Conservation (phyloP, 2,113 vertebrate genomes). For the Phasianus colchicus region DNA sequence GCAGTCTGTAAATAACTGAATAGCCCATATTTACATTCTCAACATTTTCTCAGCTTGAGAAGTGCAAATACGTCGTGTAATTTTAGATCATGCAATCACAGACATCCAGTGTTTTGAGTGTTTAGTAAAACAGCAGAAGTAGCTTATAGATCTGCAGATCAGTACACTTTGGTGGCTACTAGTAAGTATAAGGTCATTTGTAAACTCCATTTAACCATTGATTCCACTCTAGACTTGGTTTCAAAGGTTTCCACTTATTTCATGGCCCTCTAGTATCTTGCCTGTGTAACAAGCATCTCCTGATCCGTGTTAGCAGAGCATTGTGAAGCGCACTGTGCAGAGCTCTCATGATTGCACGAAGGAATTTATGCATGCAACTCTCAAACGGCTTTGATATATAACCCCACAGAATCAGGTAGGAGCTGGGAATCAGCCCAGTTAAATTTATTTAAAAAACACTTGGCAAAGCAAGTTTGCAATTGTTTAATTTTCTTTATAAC, state of each 20-base stretch:
- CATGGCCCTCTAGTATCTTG: not conserved
- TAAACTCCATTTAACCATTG: not conserved
- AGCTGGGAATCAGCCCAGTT: slow-evolving; percentile 11
- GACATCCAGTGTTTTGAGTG: not conserved
- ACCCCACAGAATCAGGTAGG: not conserved
- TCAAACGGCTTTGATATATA: not conserved
- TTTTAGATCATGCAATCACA: not conserved
- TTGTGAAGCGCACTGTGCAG: fast-evolving
- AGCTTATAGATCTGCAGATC: not conserved
- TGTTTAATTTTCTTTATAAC: slow-evolving; percentile 74
- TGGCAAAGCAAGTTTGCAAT: slow-evolving; percentile 63
- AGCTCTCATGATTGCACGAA: not conserved
- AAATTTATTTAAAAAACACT: slow-evolving; percentile 55
- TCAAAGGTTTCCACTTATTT: not conserved
- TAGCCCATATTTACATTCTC: not conserved
- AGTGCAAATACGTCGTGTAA: not conserved
- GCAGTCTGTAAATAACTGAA: not conserved
- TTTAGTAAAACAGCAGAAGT: not conserved
- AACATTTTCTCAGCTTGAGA: not conserved
- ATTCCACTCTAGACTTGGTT: not conserved
- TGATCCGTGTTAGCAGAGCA: not conserved
- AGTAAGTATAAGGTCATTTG: not conserved
- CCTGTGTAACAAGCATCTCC: not conserved
- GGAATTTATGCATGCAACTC: slow-evolving; percentile 11
- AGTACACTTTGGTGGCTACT: not conserved